A percentile compares a stretch with the other conserved stretches of the same genome.
phyloP scores from a whole-genome alignment of 2,797 vertebrate genomes.

The Myotis findleyi region DNA sequence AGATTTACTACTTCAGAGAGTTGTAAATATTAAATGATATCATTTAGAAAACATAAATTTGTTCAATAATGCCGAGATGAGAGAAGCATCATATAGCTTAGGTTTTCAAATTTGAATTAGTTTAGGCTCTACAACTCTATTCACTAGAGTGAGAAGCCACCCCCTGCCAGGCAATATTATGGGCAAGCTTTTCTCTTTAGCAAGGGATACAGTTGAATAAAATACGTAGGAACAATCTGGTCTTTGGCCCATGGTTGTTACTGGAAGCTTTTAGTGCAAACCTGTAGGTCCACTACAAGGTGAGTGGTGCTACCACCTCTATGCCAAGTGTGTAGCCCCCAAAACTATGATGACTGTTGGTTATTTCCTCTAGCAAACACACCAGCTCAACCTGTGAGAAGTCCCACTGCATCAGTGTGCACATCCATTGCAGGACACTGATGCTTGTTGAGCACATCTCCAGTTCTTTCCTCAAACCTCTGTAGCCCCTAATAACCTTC shows the following conservation, averaged over 20 bases:
- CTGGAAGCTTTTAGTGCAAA: neutral
- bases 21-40: constrained; percentile 12
- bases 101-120: neutral
- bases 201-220: neutral
- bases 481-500: neutral
- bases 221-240: neutral
- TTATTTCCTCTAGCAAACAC: neutral
- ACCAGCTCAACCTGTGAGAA: neutral
- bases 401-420: neutral
- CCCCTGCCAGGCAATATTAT: neutral
- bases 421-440: neutral
- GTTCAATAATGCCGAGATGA: neutral
- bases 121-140: neutral
- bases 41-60: neutral
- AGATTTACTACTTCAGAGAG: neutral
- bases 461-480: neutral
- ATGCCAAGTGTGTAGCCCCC: neutral
- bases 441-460: neutral
- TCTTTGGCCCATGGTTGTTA: neutral
- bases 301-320: neutral
- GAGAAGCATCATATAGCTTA: neutral
- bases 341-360: neutral
- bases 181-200: neutral
- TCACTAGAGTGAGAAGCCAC: neutral
- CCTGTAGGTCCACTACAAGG: neutral